phyloP scores from a whole-genome alignment of 1,140 invertebrate genomes.

The Magallana gigas region DNA sequence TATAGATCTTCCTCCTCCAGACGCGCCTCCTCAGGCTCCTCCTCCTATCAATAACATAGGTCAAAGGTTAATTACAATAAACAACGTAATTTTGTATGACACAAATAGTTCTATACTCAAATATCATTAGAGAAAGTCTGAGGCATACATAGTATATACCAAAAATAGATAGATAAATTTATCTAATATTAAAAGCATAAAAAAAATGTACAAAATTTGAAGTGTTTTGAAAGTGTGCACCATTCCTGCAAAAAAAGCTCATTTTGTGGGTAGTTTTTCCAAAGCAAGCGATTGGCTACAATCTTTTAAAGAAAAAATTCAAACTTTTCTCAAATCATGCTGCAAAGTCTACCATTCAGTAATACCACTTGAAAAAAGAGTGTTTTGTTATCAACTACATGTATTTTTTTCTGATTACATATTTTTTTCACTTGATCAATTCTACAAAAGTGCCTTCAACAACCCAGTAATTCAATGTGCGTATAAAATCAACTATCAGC shows the following conservation, averaged over 20 bases:
- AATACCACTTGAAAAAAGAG: neutral
- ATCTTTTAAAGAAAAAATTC: neutral
- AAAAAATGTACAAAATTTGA: too few relatives aligned
- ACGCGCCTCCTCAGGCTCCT: constrained; percentile 61
- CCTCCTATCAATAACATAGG: constrained; percentile 53
- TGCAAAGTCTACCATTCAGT: neutral
- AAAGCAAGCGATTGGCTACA: neutral
- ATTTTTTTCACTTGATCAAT: too few relatives aligned
- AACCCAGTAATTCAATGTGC: neutral
- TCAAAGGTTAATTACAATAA: too few relatives aligned
- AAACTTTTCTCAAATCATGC: neutral
- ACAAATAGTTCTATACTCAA: too few relatives aligned
- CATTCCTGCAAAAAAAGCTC: too few relatives aligned
- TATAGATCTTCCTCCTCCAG: constrained; percentile 68
- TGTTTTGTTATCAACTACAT: neutral
- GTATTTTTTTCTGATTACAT: neutral
- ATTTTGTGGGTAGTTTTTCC: too few relatives aligned
- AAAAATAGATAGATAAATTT: too few relatives aligned
- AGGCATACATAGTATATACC: too few relatives aligned
- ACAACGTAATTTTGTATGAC: too few relatives aligned
- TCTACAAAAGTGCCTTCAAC: neutral
- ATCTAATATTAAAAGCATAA: too few relatives aligned
- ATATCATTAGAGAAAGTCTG: too few relatives aligned
- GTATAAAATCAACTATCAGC: constrained; percentile 6
- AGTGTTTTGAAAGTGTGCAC: too few relatives aligned